Conservation (phyloP, 1,140 invertebrate genomes). For the Parasteatoda tepidariorum region DNA sequence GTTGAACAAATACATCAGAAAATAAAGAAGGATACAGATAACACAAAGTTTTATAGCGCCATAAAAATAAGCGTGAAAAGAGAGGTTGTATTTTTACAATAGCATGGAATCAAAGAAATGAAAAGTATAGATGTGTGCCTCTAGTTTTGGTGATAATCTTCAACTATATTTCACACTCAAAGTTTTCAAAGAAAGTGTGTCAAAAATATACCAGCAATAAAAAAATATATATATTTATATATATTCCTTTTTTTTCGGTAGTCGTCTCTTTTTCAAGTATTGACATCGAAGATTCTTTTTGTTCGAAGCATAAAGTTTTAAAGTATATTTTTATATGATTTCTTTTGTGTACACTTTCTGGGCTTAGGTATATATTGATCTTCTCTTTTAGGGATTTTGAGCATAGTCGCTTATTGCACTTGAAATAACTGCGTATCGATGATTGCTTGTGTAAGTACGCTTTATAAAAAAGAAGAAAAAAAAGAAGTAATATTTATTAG, state of each 20-base stretch:
- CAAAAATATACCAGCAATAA: too few relatives aligned
- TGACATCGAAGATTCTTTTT: too few relatives aligned
- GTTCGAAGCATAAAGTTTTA: slow-evolving; percentile 12
- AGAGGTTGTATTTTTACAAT: slow-evolving; percentile 17
- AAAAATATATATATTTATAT: slow-evolving; percentile 27
- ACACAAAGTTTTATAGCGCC: slow-evolving; percentile 18
- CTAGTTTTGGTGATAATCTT: too few relatives aligned
- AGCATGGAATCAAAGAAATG: slow-evolving; percentile 21
- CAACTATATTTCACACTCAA: slow-evolving; percentile 34
- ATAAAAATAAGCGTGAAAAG: slow-evolving; percentile 39
- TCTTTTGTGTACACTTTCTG: not conserved
- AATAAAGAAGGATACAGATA: too few relatives aligned
- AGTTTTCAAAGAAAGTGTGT: slow-evolving; percentile 23
- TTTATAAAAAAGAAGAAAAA: too few relatives aligned
- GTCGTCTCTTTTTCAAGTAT: too few relatives aligned
- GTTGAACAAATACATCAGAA: too few relatives aligned
- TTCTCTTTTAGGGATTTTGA: not conserved
- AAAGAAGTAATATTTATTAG: too few relatives aligned
- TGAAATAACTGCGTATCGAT: too few relatives aligned
- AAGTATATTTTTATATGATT: slow-evolving; percentile 23
- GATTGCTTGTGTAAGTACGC: too few relatives aligned
- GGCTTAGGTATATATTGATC: not conserved
- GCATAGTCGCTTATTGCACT: not conserved
- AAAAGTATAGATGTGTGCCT: slow-evolving; percentile 13
- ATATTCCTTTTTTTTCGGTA: too few relatives aligned